Evolutionary conservation across 2,888 invertebrate genomes (phyloP).

Genomic region (Sarcophaga rosellei): DNA sequence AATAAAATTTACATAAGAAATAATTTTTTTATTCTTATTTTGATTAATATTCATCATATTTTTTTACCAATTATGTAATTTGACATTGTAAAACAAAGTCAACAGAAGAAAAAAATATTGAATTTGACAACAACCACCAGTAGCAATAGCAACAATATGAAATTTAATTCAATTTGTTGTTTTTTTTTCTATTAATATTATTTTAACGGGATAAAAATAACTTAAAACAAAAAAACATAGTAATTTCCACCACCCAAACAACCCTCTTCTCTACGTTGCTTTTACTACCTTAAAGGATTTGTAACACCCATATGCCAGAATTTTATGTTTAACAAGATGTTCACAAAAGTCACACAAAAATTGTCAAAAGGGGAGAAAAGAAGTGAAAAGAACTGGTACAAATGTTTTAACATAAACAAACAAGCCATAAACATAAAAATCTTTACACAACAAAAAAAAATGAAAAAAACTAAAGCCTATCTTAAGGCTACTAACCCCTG

Average conservation of each 20-base stretch:
- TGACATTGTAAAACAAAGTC: constrained; percentile 14
- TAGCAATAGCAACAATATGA: constrained; percentile 7
- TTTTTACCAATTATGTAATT: constrained; percentile 33
- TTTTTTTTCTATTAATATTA: constrained; percentile 17
- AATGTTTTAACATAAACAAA: constrained; percentile 49
- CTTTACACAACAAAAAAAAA: constrained; percentile 42
- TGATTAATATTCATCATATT: constrained; percentile 47
- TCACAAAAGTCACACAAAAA: constrained; percentile 44
- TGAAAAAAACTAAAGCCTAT: constrained; percentile 59
- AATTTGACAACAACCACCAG: constrained; percentile 32
- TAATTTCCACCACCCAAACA: constrained; percentile 52
- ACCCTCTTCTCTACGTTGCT: neutral
- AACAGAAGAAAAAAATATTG: constrained; percentile 9
- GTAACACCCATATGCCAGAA: constrained; percentile 61
- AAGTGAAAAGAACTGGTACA: neutral
- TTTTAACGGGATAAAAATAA: constrained; percentile 23
- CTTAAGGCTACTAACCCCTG: constrained; percentile 64
- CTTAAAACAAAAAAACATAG: neutral
- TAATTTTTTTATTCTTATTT: neutral
- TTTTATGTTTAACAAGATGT: constrained; percentile 42
- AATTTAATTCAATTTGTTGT: constrained; percentile 65
- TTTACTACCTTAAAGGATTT: constrained; percentile 20
- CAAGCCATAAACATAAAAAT: constrained; percentile 45
- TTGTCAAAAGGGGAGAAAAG: constrained; percentile 8
- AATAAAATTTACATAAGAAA: constrained; percentile 28